These are phyloP conservation scores for Luehdorfia chinensis DNA, from an alignment of 1,140 invertebrate species.

Conservation along the genomic window DNA sequence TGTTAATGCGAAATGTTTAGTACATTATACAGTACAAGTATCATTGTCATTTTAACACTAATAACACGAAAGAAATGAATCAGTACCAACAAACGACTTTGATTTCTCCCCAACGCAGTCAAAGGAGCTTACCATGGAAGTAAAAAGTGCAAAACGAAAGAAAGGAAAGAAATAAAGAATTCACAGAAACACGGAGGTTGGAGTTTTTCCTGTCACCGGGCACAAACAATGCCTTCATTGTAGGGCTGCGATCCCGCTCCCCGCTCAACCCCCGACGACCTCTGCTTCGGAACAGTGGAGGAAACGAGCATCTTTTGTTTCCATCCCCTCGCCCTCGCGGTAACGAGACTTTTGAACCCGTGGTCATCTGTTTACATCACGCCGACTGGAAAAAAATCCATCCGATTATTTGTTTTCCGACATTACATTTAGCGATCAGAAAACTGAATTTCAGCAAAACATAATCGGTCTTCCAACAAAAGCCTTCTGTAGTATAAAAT, in stretches of 20 bases:
- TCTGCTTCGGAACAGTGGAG: slow-evolving; percentile 42
- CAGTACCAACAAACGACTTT: slow-evolving; percentile 55
- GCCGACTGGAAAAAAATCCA: slow-evolving; percentile 48
- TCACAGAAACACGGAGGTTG: slow-evolving; percentile 75
- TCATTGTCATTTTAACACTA: no score
- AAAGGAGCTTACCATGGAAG: slow-evolving; percentile 61
- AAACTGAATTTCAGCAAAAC: neutral
- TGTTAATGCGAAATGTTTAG: no score
- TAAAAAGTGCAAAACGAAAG: slow-evolving; percentile 54
- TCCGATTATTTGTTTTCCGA: slow-evolving; percentile 35
- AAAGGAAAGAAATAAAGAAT: slow-evolving; percentile 71
- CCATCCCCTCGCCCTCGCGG: slow-evolving; percentile 45
- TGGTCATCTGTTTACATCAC: slow-evolving; percentile 72
- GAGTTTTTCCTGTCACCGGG: slow-evolving; percentile 76
- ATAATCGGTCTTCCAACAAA: no score
- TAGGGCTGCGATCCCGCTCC: slow-evolving; percentile 30
- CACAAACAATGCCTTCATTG: slow-evolving; percentile 74
- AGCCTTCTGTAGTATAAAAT: no score
- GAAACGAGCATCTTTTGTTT: slow-evolving; percentile 76
- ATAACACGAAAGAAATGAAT: slow-evolving; percentile 15
- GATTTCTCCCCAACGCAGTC: slow-evolving; percentile 55
- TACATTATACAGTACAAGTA: no score
- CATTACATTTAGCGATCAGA: slow-evolving; percentile 16
- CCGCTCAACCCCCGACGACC: slow-evolving; percentile 22
- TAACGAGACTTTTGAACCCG: slow-evolving; percentile 64